These are phyloP conservation scores for Alviniconcha strummeri DNA, from an alignment of 2,888 invertebrate species.

Conservation along the genomic window DNA sequence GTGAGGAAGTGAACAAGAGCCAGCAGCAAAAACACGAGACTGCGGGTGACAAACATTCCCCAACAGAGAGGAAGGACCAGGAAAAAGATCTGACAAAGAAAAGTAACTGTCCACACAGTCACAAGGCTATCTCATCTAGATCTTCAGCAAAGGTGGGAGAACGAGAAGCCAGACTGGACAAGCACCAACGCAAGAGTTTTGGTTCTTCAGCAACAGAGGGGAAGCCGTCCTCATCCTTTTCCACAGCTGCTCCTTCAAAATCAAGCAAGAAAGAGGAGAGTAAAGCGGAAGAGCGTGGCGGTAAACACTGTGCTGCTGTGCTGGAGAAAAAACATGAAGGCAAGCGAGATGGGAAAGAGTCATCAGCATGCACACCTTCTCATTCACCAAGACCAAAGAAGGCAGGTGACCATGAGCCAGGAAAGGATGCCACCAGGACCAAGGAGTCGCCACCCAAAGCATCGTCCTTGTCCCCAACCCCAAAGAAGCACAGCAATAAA, in stretches of 20 bases:
- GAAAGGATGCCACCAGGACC: not conserved
- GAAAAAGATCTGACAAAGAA: too few relatives aligned
- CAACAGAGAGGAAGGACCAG: not conserved
- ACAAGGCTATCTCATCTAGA: too few relatives aligned
- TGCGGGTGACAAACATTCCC: too few relatives aligned
- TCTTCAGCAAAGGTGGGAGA: not conserved
- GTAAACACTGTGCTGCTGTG: not conserved
- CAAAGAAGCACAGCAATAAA: not conserved
- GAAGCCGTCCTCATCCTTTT: not conserved
- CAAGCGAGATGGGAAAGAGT: not conserved
- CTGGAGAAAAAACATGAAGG: not conserved
- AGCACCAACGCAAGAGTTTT: not conserved
- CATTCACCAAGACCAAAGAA: not conserved
- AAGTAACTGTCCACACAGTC: too few relatives aligned
- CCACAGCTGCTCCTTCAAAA: not conserved
- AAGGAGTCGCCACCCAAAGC: not conserved
- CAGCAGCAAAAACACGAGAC: too few relatives aligned
- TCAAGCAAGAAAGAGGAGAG: not conserved
- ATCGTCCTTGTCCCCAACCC: not conserved
- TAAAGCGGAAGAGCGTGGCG: not conserved
- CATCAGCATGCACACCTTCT: not conserved
- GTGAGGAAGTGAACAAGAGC: too few relatives aligned
- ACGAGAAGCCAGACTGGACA: slow-evolving; percentile 4
- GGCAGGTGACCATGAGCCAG: not conserved
- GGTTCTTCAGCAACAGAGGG: not conserved